Evolutionary conservation across 2,113 vertebrate genomes (phyloP), one percentile per base, ranked within the genome.

Genomic region (Rhinopomastus cyanomelas): DNA sequence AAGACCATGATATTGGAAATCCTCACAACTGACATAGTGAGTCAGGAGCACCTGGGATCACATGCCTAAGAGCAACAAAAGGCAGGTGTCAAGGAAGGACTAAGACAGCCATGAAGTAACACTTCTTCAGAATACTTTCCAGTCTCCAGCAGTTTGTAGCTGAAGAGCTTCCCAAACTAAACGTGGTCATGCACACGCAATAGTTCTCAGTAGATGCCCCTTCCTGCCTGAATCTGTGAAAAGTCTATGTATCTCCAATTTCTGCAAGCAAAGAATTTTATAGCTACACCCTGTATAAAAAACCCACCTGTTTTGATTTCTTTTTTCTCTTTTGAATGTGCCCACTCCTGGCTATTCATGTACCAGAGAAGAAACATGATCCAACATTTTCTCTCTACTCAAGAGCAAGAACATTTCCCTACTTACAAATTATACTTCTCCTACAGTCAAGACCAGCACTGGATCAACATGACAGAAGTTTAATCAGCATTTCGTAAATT

Each of bases 181-280:
- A 52, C 9, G 37, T 0, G 0, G 16, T 52, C 9, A 4, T 61
- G 9, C 12, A 25, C 1, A 2, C 34, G 16, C 37, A 81, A 15
- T 74, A 68, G 49, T 61, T 78, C 30, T 71, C 11, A 6, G 14
- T 21, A n/a, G 11, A 83, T 57, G 76, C 73, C 42, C 8, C 21
- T 65, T 51, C 21, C 34, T 79, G 12, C 19, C 48, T 82, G 10
- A 18, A 49, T 37, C 26, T 65, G 7, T 53, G 51, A 14, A 57
- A 79, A 73, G 7, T 57, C 46, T 60, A 29, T 8, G 8, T 16
- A 30, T 48, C 5, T 36, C 3, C 36, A 57, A 0, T 8, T 53
- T 51, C 21, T 39, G 32, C 56, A 42, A 66, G 51, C 26, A 75
- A 64, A 25, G 37, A 56, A 55, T 67, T 86, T 26, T 74, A 56